Evolutionary conservation across 2,797 vertebrate genomes (phyloP), one percentile per base, ranked within the genome.

Genomic region (Peromyscus nudipes): DNA sequence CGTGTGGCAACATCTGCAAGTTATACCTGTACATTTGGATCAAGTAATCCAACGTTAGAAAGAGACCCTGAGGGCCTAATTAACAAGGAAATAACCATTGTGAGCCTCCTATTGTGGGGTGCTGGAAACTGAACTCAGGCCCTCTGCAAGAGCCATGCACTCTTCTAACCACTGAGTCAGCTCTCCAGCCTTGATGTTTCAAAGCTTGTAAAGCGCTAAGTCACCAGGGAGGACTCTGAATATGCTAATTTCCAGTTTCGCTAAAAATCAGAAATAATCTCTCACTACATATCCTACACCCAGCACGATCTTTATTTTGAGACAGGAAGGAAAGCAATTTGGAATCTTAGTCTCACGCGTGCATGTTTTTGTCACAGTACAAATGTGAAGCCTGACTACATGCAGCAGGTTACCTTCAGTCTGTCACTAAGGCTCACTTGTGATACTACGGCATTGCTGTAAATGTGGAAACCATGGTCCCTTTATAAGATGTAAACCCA

Each of bases 241-340:
- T 95, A 97, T 93, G 96, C 52, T 67, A 46, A 34, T 91, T 92
- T 93, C 84, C 34, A 49, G 86, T 95, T 95, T 46, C 40, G 46
- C 65, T 95, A 90, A 96, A 82, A 98, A 96, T 83, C 85, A 92
- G 95, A 96, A 97, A 77, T 96, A 95, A 94, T 91, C 91, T 95
- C 62, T 96, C 80, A 92, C 75, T 79, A 88, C 46, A 16, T n/a
- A 82, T 92, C 62, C 65, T 27, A 79, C 46, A 95, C 84, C 79
- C 86, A 73, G 64, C 46, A 73, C 27, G 84, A 79, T 90, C 83
- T 73, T 95, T 46, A 95, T 96, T 97, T 97, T 89, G 76, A 96
- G 94, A 96, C 1, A 0, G 46, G 85, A 88, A 94, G 29, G 89
- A 97, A 55, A 92, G 95, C 77, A 73, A 95, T 95, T 91, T 95